Evolutionary conservation across 2,888 invertebrate genomes (phyloP).

Genomic region (Oconnorella tubifera): DNA sequence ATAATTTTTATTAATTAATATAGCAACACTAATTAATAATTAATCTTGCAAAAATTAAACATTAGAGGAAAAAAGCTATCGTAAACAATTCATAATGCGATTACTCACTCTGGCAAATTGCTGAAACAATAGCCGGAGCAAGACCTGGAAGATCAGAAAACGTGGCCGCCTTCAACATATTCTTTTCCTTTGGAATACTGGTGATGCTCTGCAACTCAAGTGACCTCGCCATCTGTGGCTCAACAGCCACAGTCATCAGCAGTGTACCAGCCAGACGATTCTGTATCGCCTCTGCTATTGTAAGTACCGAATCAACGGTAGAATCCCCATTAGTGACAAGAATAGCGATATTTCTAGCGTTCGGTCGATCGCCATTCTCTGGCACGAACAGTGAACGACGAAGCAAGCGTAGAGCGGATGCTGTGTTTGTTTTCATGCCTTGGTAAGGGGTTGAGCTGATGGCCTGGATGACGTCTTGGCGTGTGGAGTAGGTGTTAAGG

Average conservation of each 20-base stretch:
- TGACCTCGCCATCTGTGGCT: constrained; percentile 13
- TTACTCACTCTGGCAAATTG: constrained; percentile 12
- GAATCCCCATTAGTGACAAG: constrained; percentile 49
- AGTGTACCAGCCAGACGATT: constrained; percentile 10
- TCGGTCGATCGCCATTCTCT: constrained; percentile 44
- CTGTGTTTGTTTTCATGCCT: constrained; percentile 49
- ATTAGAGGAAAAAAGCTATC: too few species aligned
- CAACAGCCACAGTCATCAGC: constrained; percentile 19
- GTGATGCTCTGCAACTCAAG: constrained; percentile 48
- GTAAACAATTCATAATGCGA: too few species aligned
- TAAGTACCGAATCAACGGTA: constrained; percentile 40
- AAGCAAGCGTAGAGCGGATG: constrained; percentile 39
- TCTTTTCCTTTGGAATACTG: constrained; percentile 43
- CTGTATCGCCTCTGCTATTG: constrained; percentile 43
- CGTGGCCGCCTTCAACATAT: constrained; percentile 40
- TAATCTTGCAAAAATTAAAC: too few species aligned
- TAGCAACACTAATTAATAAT: neutral
- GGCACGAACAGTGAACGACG: constrained; percentile 9
- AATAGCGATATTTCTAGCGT: constrained; percentile 44
- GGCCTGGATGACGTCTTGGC: constrained; percentile 41
- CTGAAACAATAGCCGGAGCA: neutral
- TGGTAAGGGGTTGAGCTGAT: constrained; percentile 39
- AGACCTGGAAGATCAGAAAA: constrained; percentile 13
- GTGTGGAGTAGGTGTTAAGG: constrained; percentile 40
- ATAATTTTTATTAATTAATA: neutral